Evolutionary conservation across 2,888 invertebrate species (phyloP), one percentile per base, ranked within the genome.

Genomic region (Azorinus chamasolen): DNA sequence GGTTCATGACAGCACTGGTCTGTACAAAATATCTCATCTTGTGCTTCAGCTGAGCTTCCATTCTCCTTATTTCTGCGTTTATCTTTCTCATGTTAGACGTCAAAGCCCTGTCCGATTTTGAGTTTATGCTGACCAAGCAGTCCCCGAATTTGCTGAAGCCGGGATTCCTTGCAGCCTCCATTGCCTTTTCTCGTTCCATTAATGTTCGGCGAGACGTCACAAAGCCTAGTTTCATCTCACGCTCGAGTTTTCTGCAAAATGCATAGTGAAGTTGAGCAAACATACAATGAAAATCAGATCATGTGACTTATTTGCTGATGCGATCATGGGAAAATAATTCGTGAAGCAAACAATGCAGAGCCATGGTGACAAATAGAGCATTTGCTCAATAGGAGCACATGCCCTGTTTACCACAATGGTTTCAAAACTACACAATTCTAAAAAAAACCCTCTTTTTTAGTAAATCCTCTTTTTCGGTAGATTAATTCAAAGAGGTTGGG

Each of bases 111-210:
- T 88, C 88, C 8, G 74, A 68, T 59, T 86, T 87, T 12, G 85
- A 80, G 63, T 87, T 85, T 8, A 83, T 83, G 53, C 82, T 86
- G 3, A 87, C 73, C 2, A 89, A 75, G 39, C 87, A 85, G 58
- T 85, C 84, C 0, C 89, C 89, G 64, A 87, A 87, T 70, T 84
- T 87, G 59, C 88, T 88, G 18, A 87, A 79, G 41, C 87, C 87
- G 6, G 88, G 87, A 48, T 82, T 84, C 25, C 87, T 71, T 0
- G 89, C 89, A 1, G 83, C 72, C 2, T 81, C 73, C 69, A 88
- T 81, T 0, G 88, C 89, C 45, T 83, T 83, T 24, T 82, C 84
- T 20, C 85, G 78, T 43, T 89, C 89, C 62, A 86, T 69, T 55
- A 81, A 65, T 1, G 81, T 57, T 10, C 83, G 73, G 20, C 87